Evolutionary conservation across 2,797 vertebrate species (phyloP).

Genomic region (Pseudopleuronectes americanus): DNA sequence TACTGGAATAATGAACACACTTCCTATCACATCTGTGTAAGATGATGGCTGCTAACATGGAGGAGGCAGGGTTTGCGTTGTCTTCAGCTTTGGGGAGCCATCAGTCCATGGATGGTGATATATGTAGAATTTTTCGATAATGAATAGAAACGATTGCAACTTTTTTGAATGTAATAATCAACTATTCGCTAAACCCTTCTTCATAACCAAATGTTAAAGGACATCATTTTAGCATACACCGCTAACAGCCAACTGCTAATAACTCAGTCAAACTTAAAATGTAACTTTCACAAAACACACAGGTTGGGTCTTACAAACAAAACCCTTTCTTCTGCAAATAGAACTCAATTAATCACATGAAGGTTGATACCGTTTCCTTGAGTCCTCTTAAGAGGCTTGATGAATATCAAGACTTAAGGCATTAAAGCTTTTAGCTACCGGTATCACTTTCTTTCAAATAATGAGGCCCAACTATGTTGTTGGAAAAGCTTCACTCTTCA

Average conservation of each 20-base stretch:
- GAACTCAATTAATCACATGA: background rate
- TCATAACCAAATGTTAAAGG: background rate
- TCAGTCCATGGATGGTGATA: too few species aligned
- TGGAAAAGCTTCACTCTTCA: conserved; percentile 43
- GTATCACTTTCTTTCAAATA: conserved; percentile 47
- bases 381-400: conserved; percentile 27
- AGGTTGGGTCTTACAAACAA: too few species aligned
- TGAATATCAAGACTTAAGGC: conserved; percentile 24
- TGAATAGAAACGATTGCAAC: background rate
- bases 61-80: too few species aligned
- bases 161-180: conserved; percentile 3
- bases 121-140: background rate
- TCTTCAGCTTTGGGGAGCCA: too few species aligned
- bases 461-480: conserved; percentile 32
- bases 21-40: too few species aligned
- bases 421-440: conserved; percentile 26
- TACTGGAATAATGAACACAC: too few species aligned
- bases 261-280: too few species aligned
- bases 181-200: background rate
- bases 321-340: background rate
- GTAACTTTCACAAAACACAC: background rate
- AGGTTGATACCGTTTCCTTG: conserved; percentile 24
- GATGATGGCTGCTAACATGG: too few species aligned
- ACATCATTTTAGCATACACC: background rate
- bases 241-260: background rate